Conservation (phyloP, 2,113 vertebrate species). For the Rissa tridactyla region DNA sequence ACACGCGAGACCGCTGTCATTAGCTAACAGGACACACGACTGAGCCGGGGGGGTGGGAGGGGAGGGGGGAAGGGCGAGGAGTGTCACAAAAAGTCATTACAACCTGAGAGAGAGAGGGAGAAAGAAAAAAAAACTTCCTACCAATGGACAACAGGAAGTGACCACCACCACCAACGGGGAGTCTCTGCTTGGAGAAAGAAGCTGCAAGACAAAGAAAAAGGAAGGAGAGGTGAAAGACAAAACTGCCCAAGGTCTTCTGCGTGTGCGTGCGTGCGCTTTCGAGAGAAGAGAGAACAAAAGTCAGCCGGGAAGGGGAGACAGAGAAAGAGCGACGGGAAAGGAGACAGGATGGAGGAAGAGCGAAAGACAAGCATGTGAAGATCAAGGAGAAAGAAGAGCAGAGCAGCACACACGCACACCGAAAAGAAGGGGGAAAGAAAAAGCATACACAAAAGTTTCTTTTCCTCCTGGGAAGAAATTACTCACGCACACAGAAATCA, state of each 20-base stretch:
- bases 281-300: conserved; percentile 61
- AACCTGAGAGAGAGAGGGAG: conserved; percentile 33
- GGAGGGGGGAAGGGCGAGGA: background rate
- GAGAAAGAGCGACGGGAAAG: background rate
- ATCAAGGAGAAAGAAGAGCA: background rate
- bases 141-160: conserved; percentile 69
- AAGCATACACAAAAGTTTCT: conserved; percentile 38
- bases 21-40: conserved; percentile 8
- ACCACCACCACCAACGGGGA: conserved; percentile 52
- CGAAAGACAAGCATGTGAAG: conserved; percentile 12
- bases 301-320: conserved; percentile 24
- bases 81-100: conserved; percentile 44
- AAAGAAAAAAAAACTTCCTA: conserved; percentile 54
- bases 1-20: background rate
- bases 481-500: background rate
- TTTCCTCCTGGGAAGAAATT: conserved; percentile 2
- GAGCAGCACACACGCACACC: background rate
- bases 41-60: background rate
- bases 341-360: conserved; percentile 14
- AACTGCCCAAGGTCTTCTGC: conserved; percentile 28
- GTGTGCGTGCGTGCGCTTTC: background rate
- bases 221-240: conserved; percentile 63
- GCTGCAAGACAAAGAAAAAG: conserved; percentile 69
- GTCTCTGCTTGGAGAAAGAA: conserved; percentile 51
- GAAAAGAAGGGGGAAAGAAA: background rate